Conservation (phyloP, 2,888 invertebrate genomes). For the Eupithecia centaureata region DNA sequence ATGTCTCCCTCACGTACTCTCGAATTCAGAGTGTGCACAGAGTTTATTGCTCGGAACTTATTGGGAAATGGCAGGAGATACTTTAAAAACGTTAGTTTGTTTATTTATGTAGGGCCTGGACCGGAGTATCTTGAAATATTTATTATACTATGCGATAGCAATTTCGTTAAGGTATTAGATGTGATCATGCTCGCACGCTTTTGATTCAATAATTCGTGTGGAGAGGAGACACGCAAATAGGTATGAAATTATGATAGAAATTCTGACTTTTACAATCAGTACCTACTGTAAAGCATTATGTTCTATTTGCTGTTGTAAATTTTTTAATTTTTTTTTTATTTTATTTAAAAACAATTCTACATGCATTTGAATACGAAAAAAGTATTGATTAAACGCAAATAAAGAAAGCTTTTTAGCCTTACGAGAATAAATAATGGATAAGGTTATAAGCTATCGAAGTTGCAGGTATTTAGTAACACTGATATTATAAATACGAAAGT, state of each 20-base stretch:
- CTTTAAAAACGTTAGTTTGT: constrained; percentile 31
- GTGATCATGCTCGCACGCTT: neutral
- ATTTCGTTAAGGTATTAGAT: neutral
- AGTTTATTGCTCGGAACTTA: constrained; percentile 68
- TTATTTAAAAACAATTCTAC: too few species aligned
- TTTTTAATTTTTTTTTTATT: too few species aligned
- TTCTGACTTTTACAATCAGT: too few species aligned
- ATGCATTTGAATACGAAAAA: too few species aligned
- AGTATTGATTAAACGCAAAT: too few species aligned
- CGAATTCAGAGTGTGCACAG: constrained; percentile 59
- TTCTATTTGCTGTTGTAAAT: neutral
- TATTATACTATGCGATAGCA: neutral
- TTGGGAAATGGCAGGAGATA: constrained; percentile 52
- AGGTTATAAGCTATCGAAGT: too few species aligned
- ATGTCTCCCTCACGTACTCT: constrained; percentile 57
- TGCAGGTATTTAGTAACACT: too few species aligned
- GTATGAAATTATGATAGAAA: neutral
- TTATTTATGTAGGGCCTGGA: constrained; percentile 19
- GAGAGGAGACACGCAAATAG: neutral
- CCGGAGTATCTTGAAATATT: neutral
- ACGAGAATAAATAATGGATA: too few species aligned
- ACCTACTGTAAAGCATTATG: too few species aligned
- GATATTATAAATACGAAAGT: too few species aligned
- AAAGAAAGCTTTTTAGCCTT: too few species aligned
- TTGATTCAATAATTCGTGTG: neutral